Base-by-base conservation (phyloP, 2,113 vertebrate species). In the Oceanodroma tethys region DNA sequence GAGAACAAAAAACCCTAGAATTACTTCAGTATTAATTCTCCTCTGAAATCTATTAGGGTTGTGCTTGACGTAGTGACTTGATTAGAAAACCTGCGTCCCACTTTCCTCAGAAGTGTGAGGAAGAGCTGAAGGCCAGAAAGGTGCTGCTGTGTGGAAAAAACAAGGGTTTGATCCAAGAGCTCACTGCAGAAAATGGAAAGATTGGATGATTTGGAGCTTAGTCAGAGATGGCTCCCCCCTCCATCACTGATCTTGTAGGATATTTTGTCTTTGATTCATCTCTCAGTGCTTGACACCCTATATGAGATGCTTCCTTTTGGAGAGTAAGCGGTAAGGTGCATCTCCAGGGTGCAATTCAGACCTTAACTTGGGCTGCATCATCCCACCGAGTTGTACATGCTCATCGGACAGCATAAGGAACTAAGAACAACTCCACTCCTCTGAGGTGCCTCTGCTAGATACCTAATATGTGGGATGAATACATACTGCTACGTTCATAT, bases 401-500 rank as follows among this genome's bases (percentile, higher is more conserved):
- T 70, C 22, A 23, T 50, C 1, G 1, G 43, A 25, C 38, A 53
- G 25, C 43, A 32, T 15, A n/a, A 65, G 36, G 13, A 87, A 38
- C 27, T 29, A 36, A 36, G 48, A 68, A 52, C 42, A 70, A 13
- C 43, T 65, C 36, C 12, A 8, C 17, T 65, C 34, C 43, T 45
- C 65, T 52, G 65, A 88, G 79, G 20, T 66, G 58, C 66, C 40
- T 59, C 52, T 59, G 58, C 30, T n/a, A 26, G 45, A 23, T 53
- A 66, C 25, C 29, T 4, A 23, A 2, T 27, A 11, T 8, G 10
- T 65, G 55, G 55, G 62, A 70, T 17, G 43, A 63, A 45, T 3
- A 9, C 1, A 0, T 59, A 23, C 50, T 17, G 43, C 81, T 50
- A 18, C 2, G 6, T 27, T 71, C 23, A 2, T n/a, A 7, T 38